These are phyloP conservation scores for Anthoscopus minutus DNA, from an alignment of 2,113 vertebrate genomes.

Conservation along the genomic window DNA sequence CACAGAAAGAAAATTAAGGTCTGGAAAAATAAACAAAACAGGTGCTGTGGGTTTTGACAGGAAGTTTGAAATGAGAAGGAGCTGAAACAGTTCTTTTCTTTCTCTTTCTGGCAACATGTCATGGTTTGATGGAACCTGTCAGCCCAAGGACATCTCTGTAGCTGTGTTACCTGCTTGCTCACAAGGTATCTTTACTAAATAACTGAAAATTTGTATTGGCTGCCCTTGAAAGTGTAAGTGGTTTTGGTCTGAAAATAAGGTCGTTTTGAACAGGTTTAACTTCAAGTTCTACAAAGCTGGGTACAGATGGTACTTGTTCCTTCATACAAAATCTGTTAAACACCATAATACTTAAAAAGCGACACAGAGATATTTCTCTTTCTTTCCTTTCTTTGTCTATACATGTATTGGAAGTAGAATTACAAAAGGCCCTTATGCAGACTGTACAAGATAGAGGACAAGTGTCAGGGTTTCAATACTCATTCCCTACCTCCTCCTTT, in stretches of 20 bases:
- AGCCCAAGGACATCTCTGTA: neutral
- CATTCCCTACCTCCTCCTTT: neutral
- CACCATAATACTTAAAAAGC: neutral
- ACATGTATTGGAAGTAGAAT: rapidly evolving
- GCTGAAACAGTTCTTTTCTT: rapidly evolving
- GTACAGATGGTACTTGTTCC: neutral
- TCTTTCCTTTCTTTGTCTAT: neutral
- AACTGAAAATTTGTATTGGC: neutral
- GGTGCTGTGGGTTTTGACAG: neutral
- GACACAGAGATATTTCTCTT: neutral
- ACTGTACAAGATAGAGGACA: neutral
- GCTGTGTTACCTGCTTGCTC: neutral
- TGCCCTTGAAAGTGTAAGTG: neutral
- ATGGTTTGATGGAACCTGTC: neutral
- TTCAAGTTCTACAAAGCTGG: neutral
- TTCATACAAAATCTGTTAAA: neutral
- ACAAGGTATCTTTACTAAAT: neutral
- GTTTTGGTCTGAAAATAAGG: neutral
- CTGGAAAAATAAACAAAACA: neutral
- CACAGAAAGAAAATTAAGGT: neutral
- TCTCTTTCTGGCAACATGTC: rapidly evolving
- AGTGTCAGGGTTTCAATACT: neutral
- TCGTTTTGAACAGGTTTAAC: neutral
- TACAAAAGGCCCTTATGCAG: neutral
- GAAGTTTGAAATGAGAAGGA: neutral